Evolutionary conservation across 2,888 invertebrate genomes (phyloP).

Genomic region (Steromphala cineraria): DNA sequence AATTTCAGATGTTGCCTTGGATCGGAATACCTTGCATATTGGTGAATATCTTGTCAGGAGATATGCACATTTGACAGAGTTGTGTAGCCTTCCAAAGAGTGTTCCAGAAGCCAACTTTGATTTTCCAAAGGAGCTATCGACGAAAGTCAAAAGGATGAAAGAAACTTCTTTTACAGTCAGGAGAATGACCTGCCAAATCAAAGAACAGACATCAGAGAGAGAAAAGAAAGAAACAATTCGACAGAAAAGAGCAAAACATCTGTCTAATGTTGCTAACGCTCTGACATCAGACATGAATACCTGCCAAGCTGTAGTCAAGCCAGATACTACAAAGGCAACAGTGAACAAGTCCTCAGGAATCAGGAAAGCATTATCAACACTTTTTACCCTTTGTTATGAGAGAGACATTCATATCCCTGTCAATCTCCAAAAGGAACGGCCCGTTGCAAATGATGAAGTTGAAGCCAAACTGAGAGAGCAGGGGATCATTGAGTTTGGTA

Average conservation of each 20-base stretch:
- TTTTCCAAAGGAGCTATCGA: neutral
- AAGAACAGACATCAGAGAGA: neutral
- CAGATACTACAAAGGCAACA: neutral
- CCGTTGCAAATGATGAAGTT: too few species aligned
- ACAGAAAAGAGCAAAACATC: neutral
- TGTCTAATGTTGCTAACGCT: neutral
- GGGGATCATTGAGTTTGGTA: too few species aligned
- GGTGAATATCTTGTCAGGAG: neutral
- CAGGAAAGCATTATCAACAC: too few species aligned
- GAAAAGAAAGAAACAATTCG: neutral
- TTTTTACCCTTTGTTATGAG: too few species aligned
- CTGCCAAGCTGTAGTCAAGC: neutral
- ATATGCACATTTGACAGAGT: neutral
- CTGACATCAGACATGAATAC: neutral
- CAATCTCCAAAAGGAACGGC: too few species aligned
- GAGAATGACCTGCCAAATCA: neutral
- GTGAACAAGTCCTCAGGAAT: too few species aligned
- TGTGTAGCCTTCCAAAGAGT: neutral
- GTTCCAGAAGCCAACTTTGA: neutral
- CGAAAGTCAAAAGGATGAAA: neutral
- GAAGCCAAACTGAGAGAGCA: too few species aligned
- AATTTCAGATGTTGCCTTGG: neutral
- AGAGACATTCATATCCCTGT: too few species aligned
- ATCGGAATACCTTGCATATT: neutral
- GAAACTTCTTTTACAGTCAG: neutral